These are phyloP conservation scores for Oxygymnocypris stewartii DNA, from an alignment of 2,113 vertebrate genomes.

Conservation along the genomic window DNA sequence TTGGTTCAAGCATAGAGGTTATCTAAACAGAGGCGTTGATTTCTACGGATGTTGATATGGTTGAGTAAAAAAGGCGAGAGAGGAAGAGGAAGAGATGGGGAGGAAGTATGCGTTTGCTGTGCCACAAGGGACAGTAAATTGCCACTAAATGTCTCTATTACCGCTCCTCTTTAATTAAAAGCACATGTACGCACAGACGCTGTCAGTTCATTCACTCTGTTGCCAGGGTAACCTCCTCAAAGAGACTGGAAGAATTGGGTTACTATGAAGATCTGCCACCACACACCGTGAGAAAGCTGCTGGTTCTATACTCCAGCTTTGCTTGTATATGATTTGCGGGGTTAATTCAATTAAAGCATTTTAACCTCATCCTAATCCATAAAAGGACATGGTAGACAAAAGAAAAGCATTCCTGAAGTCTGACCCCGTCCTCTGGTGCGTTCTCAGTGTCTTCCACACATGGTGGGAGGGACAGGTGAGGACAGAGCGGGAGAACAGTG, in stretches of 20 bases:
- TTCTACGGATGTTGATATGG: slow-evolving; percentile 1
- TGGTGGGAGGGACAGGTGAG: slow-evolving; percentile 27
- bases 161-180: slow-evolving; percentile 54
- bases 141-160: slow-evolving; percentile 50
- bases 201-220: slow-evolving; percentile 41
- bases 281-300: slow-evolving; percentile 27
- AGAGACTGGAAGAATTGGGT: slow-evolving; percentile 44
- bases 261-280: slow-evolving; percentile 33
- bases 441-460: neutral
- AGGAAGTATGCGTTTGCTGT: slow-evolving; percentile 7
- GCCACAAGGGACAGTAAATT: slow-evolving; percentile 46
- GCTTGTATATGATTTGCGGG: slow-evolving; percentile 30
- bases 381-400: slow-evolving; percentile 28
- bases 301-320: neutral
- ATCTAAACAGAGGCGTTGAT: neutral
- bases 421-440: neutral
- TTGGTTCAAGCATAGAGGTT: neutral
- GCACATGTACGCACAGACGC: slow-evolving; percentile 44
- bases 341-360: slow-evolving; percentile 47
- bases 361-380: slow-evolving; percentile 49
- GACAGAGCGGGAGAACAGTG: slow-evolving; percentile 17
- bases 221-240: slow-evolving; percentile 44
- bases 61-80: slow-evolving; percentile 22
- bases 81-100: slow-evolving; percentile 36
- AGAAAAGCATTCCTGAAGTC: slow-evolving; percentile 1